Percentiles rank a stretch among this genome's conserved stretches.
These are phyloP conservation scores for Zosterops pallidus DNA, from an alignment of 2,113 vertebrate species.

Conservation along the genomic window DNA sequence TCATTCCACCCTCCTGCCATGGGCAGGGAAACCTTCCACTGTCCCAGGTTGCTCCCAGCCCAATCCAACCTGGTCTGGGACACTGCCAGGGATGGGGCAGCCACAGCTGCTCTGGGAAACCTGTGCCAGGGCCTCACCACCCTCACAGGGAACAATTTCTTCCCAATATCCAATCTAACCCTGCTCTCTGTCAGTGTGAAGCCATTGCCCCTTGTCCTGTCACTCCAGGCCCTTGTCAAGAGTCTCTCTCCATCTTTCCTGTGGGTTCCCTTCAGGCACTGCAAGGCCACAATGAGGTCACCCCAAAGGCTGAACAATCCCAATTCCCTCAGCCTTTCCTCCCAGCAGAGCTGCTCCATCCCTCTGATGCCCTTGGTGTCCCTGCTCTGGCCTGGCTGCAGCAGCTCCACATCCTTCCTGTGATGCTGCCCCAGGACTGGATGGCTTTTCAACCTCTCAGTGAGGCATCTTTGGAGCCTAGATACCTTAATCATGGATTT, in stretches of 20 bases:
- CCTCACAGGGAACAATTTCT: background rate
- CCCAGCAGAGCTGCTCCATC: background rate
- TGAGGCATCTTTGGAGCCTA: background rate
- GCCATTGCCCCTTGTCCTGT: background rate
- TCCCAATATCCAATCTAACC: fast-evolving
- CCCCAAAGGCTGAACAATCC: background rate
- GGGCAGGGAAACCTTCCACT: background rate
- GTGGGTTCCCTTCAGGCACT: background rate
- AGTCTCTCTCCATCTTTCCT: background rate
- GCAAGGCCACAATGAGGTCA: background rate
- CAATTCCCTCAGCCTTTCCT: background rate
- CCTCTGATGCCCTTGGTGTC: background rate
- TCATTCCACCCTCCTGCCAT: background rate
- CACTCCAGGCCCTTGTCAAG: background rate
- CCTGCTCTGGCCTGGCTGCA: background rate
- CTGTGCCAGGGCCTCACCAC: background rate
- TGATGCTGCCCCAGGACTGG: background rate
- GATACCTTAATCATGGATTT: background rate
- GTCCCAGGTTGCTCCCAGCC: fast-evolving
- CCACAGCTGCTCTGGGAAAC: fast-evolving
- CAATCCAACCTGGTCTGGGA: fast-evolving
- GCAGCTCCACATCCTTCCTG: background rate
- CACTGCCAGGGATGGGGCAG: background rate
- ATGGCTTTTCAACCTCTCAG: background rate
- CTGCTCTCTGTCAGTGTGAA: background rate